Base-by-base conservation (phyloP, 2,888 invertebrate genomes). In the Leptinotarsa juncta region DNA sequence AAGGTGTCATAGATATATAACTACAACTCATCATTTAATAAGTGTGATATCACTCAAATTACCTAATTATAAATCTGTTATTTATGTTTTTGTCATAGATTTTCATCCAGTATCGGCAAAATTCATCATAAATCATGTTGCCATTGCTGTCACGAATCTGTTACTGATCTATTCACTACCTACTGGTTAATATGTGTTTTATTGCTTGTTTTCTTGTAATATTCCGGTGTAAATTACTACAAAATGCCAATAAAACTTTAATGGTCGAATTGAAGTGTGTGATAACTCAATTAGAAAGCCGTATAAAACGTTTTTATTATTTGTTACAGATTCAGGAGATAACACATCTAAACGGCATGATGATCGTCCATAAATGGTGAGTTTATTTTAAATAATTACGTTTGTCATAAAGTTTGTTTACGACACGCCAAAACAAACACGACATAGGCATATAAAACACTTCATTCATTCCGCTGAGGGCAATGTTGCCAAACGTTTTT, bases 371-470 rank as follows among this genome's bases (percentile, higher is more conserved):
- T 78, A 81, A 81, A 82, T 79, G 82, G 82, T 82, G 77, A 83
- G 81, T 82, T 77, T 78, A 77, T 73, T 77, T 78, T 78, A 80
- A 79, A 83, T 82, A 82, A 81, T 81, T 80, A 83, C 80, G 75
- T 77, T 65, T 77, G 82, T 79, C 81, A 83, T 85, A 84, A 85
- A 84, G 81, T 82, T 84, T 84, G 74, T 74, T 73, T 83, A 83
- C 80, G 82, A 82, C 81, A 66, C 78, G 68, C 74, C 51, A 65
- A 71, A 71, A 66, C 71, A 71, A 66, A 26, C 23, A 65, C 18
- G 57, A 70, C 60, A n/a, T 62, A 10, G 32, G 80, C 81, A 78
- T 80, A 81, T 80, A 82, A 83, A 83, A 82, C 81, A 80, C 80
- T 83, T 79, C 84, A 85, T 84, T 84, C 83, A 84, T 83, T 79